phyloP scores from a whole-genome alignment of 2,797 vertebrate genomes.

The Microchirus variegatus region DNA sequence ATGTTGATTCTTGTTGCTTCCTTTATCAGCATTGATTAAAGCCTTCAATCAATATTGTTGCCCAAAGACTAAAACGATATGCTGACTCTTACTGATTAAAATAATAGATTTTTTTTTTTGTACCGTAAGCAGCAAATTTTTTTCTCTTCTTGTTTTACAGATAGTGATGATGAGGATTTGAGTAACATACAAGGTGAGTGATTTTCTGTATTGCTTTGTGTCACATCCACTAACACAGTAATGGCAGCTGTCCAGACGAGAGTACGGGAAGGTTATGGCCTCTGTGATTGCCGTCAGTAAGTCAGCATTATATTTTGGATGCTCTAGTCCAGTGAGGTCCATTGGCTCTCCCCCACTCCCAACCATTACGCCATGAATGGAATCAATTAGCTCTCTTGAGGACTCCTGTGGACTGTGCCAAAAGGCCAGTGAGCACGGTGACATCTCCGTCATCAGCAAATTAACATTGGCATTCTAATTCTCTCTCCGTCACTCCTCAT shows the following conservation, averaged over 20 bases:
- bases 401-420: slow-evolving; percentile 47
- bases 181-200: slow-evolving; percentile 16
- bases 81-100: too few species aligned
- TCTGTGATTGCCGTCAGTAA: slow-evolving; percentile 51
- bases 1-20: slow-evolving; percentile 27
- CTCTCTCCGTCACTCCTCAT: slow-evolving; percentile 76
- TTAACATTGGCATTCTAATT: slow-evolving; percentile 76
- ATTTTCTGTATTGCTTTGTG: slow-evolving; percentile 22
- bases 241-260: slow-evolving; percentile 19
- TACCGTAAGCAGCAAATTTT: neutral
- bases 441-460: slow-evolving; percentile 67
- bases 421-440: slow-evolving; percentile 68
- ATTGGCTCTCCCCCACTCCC: slow-evolving; percentile 37
- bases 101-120: too few species aligned
- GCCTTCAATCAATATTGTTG: slow-evolving; percentile 27
- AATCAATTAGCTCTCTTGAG: slow-evolving; percentile 77
- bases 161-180: slow-evolving; percentile 52
- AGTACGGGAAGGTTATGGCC: slow-evolving; percentile 51
- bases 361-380: slow-evolving; percentile 74
- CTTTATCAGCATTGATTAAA: slow-evolving; percentile 7
- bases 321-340: slow-evolving; percentile 42
- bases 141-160: slow-evolving; percentile 47
- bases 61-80: slow-evolving; percentile 27
- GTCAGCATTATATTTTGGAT: slow-evolving; percentile 41
- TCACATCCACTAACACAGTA: slow-evolving; percentile 32